Base-by-base conservation (phyloP, 37 sponge, comb jelly and placozoan genomes). In the Halichondria panicea region DNA sequence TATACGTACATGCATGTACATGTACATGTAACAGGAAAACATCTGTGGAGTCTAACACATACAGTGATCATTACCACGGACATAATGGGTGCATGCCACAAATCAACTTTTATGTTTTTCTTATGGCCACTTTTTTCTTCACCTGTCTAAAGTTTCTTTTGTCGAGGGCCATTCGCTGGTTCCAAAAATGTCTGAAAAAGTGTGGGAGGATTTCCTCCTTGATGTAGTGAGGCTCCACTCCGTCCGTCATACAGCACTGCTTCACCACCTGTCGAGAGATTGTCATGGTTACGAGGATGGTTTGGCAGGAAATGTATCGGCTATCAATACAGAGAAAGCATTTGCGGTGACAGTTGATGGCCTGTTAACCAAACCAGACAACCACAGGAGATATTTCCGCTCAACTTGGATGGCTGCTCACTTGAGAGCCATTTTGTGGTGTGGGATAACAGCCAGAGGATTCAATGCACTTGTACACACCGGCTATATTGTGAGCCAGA, bases 231-330 rank as follows among this genome's bases (percentile, higher is more conserved):
- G 93, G 82, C 72, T 98, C 99, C 54, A 98, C 99, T 72, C 99
- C 99, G 80, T 98, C 99, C 30, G 99, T 98, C 32, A 93, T 80
- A 48, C 99, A 98, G 43, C 95, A 94, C 80, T 98, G 99, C 91
- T 98, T 98, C 62, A 98, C 99, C 46, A 98, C 99, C 99, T 98
- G 55, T 7, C 24, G 41, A 62, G 30, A 62, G n/a, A n/a, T n/a
- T n/a, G n/a, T n/a, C n/a, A n/a, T n/a, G n/a, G n/a, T n/a, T n/a
- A 48, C 11, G 52, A 48, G 15, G 15, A 15, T 18, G 52, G 15
- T 18, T 18, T 11, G 52, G 11, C 15, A 15, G 11, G 15, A 48
- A 15, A 15, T 48, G 11, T 48, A 48, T 18, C 52, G 52, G 15
- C 52, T 48, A 48, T n/a, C n/a, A n/a, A n/a, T n/a, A n/a, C n/a